Evolutionary conservation across 1,140 invertebrate species (phyloP).

Genomic region (Gryon sp.): DNA sequence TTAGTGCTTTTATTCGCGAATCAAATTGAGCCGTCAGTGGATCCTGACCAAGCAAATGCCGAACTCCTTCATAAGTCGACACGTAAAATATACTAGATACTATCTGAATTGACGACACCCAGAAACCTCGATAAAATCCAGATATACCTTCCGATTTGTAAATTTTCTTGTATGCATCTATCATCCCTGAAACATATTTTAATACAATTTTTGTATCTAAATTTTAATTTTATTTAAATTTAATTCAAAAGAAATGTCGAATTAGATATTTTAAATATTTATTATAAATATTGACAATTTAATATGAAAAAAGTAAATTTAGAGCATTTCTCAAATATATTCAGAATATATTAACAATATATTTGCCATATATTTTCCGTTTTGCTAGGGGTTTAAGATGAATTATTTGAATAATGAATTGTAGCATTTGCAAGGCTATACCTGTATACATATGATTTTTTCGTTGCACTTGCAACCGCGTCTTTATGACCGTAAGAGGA

Average conservation of each 20-base stretch:
- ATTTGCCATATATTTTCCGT: no score
- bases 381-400: no score
- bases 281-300: constrained; percentile 3
- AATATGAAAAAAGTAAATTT: no score
- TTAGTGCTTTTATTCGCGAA: constrained; percentile 84
- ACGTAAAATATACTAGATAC: constrained; percentile 96
- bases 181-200: constrained; percentile 83
- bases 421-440: constrained; percentile 73
- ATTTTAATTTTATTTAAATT: no score
- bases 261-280: no score
- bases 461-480: constrained; percentile 94
- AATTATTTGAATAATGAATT: neutral
- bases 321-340: no score
- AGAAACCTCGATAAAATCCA: constrained; percentile 97
- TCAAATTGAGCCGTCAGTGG: constrained; percentile 79
- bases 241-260: no score
- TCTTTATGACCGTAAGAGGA: constrained; percentile 98
- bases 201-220: no score
- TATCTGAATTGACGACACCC: constrained; percentile 93
- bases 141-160: constrained; percentile 90
- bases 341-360: no score
- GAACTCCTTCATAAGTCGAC: constrained; percentile 95
- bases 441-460: constrained; percentile 90
- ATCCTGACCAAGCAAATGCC: constrained; percentile 87
- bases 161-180: constrained; percentile 95